phyloP scores from a whole-genome alignment of 2,797 vertebrate species.

The Myotis myotis region DNA sequence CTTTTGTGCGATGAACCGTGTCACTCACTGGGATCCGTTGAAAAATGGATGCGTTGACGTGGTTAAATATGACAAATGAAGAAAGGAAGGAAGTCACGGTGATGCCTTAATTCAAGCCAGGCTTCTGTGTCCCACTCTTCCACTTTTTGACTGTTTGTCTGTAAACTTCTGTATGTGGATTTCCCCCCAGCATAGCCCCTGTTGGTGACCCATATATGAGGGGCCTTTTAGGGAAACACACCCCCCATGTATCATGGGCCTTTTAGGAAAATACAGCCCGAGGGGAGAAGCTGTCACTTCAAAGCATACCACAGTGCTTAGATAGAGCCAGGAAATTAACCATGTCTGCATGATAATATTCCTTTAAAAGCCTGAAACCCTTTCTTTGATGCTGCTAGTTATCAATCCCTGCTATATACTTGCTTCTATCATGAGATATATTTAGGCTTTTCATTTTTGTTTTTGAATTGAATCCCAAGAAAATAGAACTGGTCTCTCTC shows the following conservation, averaged over 20 bases:
- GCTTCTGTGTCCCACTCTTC: background rate
- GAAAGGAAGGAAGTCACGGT: background rate
- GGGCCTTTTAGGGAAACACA: conserved; percentile 64
- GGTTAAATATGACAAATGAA: background rate
- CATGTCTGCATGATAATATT: background rate
- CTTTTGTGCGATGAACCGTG: background rate
- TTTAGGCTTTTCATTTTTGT: conserved; percentile 59
- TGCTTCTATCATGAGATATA: conserved; percentile 72
- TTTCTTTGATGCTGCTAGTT: conserved; percentile 73
- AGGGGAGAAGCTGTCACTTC: conserved; percentile 67
- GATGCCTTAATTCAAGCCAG: background rate
- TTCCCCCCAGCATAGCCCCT: background rate
- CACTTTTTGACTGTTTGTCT: background rate
- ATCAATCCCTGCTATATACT: conserved; percentile 64
- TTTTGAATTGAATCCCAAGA: conserved; percentile 61
- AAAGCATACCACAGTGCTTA: conserved; percentile 68
- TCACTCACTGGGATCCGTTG: background rate
- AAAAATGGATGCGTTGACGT: background rate
- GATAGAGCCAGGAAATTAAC: conserved; percentile 44
- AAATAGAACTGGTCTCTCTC: conserved; percentile 74
- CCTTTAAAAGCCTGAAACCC: conserved; percentile 74
- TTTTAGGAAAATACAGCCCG: conserved; percentile 57
- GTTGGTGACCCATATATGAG: conserved; percentile 38
- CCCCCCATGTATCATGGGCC: conserved; percentile 64
- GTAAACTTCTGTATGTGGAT: background rate